phyloP scores from a whole-genome alignment of 1,140 invertebrate species.

The Meloidogyne chitwoodi region DNA sequence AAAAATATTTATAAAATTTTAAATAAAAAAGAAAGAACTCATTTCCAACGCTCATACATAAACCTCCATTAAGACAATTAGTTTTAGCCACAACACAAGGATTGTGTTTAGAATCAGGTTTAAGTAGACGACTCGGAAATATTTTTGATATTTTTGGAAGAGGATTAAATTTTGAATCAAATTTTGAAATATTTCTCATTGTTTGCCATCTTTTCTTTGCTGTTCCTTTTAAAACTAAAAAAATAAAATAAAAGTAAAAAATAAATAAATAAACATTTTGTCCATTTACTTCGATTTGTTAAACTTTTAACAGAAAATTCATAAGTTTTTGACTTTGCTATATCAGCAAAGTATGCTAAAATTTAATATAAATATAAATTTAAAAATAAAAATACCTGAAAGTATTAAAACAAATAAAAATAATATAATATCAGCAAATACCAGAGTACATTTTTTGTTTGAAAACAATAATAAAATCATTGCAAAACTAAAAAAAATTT shows the following conservation, averaged over 20 bases:
- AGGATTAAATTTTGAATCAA: too few relatives aligned
- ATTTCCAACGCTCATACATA: background rate
- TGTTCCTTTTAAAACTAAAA: background rate
- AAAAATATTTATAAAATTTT: background rate
- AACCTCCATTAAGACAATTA: constrained; percentile 19
- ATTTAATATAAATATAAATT: background rate
- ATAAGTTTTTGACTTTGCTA: background rate
- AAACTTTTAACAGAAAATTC: constrained; percentile 8
- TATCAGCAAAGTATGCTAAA: background rate
- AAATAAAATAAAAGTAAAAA: background rate
- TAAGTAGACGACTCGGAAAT: background rate
- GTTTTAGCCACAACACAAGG: constrained; percentile 10
- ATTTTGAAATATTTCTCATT: background rate
- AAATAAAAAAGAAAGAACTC: constrained; percentile 1
- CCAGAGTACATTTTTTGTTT: background rate
- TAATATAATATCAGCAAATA: background rate
- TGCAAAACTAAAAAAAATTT: background rate
- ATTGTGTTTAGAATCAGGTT: background rate
- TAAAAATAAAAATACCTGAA: background rate
- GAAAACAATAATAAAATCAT: background rate
- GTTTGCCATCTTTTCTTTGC: background rate
- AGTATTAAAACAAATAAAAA: background rate
- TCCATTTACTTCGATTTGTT: background rate
- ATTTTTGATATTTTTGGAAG: constrained; percentile 5
- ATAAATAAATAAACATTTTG: background rate